phyloP scores from a whole-genome alignment of 1,140 invertebrate genomes.

The Ladona fulva region DNA sequence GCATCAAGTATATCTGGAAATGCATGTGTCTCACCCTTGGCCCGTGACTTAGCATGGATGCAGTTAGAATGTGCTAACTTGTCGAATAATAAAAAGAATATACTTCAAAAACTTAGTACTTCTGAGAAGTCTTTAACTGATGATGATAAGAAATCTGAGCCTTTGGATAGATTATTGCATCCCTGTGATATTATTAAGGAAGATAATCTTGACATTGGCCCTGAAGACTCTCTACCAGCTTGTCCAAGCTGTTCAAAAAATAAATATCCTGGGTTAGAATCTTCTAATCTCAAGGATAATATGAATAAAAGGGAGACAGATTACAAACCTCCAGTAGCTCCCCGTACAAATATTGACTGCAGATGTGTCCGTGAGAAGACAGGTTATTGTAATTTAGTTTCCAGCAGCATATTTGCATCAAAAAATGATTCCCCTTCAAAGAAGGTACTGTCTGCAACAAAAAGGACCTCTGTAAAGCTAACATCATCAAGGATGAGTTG shows the following conservation, averaged over 20 bases:
- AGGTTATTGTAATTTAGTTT: background rate
- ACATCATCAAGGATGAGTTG: background rate
- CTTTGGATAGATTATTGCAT: background rate
- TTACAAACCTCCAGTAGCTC: background rate
- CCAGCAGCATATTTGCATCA: background rate
- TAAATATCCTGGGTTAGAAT: background rate
- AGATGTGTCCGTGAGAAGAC: background rate
- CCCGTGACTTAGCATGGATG: background rate
- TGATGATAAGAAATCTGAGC: background rate
- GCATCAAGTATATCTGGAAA: background rate
- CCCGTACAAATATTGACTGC: background rate
- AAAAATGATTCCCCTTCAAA: background rate
- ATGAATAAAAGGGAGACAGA: background rate
- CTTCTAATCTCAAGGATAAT: background rate
- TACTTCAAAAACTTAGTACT: background rate
- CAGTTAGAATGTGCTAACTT: background rate
- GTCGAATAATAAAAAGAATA: background rate
- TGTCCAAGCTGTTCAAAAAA: background rate
- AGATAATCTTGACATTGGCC: background rate
- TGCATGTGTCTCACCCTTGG: background rate
- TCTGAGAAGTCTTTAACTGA: background rate
- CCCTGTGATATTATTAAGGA: background rate
- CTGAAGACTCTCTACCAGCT: background rate
- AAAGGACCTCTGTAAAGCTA: background rate
- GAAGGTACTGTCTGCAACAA: background rate